Evolutionary conservation across 2,113 vertebrate genomes (phyloP), one percentile per base, ranked within the genome.

Genomic region (Pelobates fuscus): DNA sequence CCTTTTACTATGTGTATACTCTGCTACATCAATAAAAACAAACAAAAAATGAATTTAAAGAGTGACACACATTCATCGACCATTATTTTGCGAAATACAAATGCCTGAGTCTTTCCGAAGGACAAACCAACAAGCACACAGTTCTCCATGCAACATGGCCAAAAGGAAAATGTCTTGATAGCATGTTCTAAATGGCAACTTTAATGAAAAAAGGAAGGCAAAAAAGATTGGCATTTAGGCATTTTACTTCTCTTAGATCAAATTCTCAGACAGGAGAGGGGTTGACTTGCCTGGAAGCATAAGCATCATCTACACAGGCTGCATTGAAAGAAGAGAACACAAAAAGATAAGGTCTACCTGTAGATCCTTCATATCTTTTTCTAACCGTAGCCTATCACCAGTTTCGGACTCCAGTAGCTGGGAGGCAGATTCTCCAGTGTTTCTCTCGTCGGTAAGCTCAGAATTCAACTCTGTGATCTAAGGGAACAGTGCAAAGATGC

Each of bases 311-410:
- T 1, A 23, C 43, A 66, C 14, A 46, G 8, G 21, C 23, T 27
- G 14, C 41, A 44, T 58, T 30, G 41, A 60, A 41, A 46, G 24
- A 3, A 55, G 17, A 29, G 43, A 64, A 66, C n/a, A n/a, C n/a
- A n/a, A 11, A 66, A 25, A 49, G 27, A 60, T 37, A 30, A 11
- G 26, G 23, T 32, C 81, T 83, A 97, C 97, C 95, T 99, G 97
- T 44, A 99, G 87, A 71, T 98, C 96, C 82, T 96, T 97, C 94
- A 96, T 95, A 74, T 97, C 96, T 71, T 95, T 97, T 85, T 98
- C 96, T 0, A 95, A 89, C 2, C 93, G 89, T 18, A 98, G 93
- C 78, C 96, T 91, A 85, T 99, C 96, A 0, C 94, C 92, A 0
- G 94, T 95, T 89, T 98, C 97, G 0, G 91, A 88, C 69, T 98